A percentile compares a stretch with the other conserved stretches of the same genome.
Evolutionary conservation across 2,797 vertebrate genomes (phyloP).

Genomic region (Clarias pachynema): DNA sequence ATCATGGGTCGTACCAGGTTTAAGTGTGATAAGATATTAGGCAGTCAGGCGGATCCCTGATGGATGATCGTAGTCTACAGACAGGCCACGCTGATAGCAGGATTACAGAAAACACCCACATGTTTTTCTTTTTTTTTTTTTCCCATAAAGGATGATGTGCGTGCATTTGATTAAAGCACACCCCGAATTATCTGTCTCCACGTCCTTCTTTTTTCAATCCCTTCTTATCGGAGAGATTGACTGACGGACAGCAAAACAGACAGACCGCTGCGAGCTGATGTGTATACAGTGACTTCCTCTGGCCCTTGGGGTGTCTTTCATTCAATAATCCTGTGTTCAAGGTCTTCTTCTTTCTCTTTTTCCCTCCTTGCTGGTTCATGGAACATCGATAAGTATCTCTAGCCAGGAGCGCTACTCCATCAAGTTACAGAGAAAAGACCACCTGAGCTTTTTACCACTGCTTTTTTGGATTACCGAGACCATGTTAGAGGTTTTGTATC

Average conservation of each 20-base stretch:
- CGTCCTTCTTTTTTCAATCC: background rate
- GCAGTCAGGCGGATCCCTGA: slow-evolving; percentile 40
- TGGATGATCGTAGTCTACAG: slow-evolving; percentile 42
- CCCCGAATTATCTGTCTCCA: background rate
- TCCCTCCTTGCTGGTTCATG: slow-evolving; percentile 60
- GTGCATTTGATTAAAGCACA: slow-evolving; percentile 12
- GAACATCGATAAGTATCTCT: slow-evolving; percentile 72
- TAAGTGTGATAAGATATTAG: slow-evolving; percentile 52
- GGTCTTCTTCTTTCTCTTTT: slow-evolving; percentile 57
- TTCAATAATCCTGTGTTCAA: slow-evolving; percentile 36
- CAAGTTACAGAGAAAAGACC: slow-evolving; percentile 70
- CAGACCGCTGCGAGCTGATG: background rate
- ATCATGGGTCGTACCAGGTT: slow-evolving; percentile 48
- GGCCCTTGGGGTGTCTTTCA: slow-evolving; percentile 65
- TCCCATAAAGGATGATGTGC: background rate
- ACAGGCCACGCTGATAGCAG: slow-evolving; percentile 34
- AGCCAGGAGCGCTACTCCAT: slow-evolving; percentile 68
- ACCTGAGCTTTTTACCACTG: slow-evolving; percentile 15
- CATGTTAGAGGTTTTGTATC: slow-evolving; percentile 12
- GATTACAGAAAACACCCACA: slow-evolving; percentile 30
- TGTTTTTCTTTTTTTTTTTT: background rate
- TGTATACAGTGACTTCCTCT: slow-evolving; percentile 71
- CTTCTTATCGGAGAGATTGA: slow-evolving; percentile 18
- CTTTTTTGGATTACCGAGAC: slow-evolving; percentile 3
- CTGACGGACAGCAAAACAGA: slow-evolving; percentile 24